Conservation (phyloP, 2,113 vertebrate genomes). For the Cephalopterus ornatus region DNA sequence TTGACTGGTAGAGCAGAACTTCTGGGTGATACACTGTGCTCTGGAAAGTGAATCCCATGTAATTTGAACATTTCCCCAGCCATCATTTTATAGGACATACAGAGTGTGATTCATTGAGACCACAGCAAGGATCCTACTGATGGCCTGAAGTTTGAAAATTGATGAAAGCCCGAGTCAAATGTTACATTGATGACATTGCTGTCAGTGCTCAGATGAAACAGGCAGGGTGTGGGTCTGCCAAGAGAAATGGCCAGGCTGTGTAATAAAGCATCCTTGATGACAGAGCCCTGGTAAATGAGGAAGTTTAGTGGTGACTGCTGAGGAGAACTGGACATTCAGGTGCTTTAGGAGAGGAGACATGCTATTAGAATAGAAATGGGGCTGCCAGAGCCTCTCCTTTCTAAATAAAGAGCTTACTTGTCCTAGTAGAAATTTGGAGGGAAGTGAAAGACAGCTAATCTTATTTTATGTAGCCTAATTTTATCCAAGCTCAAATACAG, state of each 20-base stretch:
- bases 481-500: not conserved
- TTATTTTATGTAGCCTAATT: not conserved
- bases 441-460: not conserved
- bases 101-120: not conserved
- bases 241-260: not conserved
- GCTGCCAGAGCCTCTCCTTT: not conserved
- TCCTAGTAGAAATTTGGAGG: not conserved
- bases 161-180: not conserved
- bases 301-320: not conserved
- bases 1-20: not conserved
- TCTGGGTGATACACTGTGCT: not conserved
- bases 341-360: not conserved
- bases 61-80: not conserved
- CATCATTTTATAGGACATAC: not conserved
- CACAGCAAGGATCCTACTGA: not conserved
- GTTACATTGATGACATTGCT: not conserved
- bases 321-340: not conserved
- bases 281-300: not conserved
- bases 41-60: not conserved
- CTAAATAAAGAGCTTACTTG: not conserved
- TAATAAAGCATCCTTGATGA: not conserved
- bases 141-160: not conserved
- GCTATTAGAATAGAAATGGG: not conserved
- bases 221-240: not conserved
- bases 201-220: not conserved